Percentiles rank a stretch among this genome's conserved stretches.
Evolutionary conservation across 2,888 invertebrate species (phyloP).

Genomic region (Griposia aprilina): DNA sequence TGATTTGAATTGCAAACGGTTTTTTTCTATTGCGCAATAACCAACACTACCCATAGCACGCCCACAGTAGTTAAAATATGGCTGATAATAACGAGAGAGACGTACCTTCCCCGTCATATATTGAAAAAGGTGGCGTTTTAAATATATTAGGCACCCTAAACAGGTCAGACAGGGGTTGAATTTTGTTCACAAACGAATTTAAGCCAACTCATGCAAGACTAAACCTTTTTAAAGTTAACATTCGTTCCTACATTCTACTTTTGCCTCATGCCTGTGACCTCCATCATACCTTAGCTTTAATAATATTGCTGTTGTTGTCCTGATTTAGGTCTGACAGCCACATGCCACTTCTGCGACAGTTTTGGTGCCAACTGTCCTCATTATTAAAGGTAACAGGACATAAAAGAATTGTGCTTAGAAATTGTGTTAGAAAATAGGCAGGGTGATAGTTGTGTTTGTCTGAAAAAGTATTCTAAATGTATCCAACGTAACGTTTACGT

Average conservation of each 20-base stretch:
- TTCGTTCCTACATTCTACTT: not conserved
- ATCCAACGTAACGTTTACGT: not conserved
- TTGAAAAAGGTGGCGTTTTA: too few relatives aligned
- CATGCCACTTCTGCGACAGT: slow-evolving; percentile 17
- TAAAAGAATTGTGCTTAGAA: not conserved
- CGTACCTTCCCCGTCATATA: too few relatives aligned
- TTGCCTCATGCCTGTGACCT: not conserved
- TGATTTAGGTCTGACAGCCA: slow-evolving; percentile 20
- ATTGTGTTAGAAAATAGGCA: not conserved
- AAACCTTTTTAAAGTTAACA: slow-evolving; percentile 26
- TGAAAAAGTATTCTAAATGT: not conserved
- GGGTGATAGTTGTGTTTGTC: not conserved
- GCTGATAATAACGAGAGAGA: too few relatives aligned
- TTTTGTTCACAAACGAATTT: not conserved
- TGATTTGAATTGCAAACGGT: too few relatives aligned
- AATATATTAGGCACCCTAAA: too few relatives aligned
- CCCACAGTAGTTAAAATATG: too few relatives aligned
- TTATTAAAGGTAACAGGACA: not conserved
- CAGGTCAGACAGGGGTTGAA: not conserved
- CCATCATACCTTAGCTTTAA: slow-evolving; percentile 19
- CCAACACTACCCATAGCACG: too few relatives aligned
- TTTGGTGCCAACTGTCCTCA: slow-evolving; percentile 9
- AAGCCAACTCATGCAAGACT: not conserved
- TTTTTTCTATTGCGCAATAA: too few relatives aligned
- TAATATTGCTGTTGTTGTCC: slow-evolving; percentile 4